Evolutionary conservation across 2,113 vertebrate species (phyloP), one percentile per base, ranked within the genome.

Genomic region (Sialia sialis): DNA sequence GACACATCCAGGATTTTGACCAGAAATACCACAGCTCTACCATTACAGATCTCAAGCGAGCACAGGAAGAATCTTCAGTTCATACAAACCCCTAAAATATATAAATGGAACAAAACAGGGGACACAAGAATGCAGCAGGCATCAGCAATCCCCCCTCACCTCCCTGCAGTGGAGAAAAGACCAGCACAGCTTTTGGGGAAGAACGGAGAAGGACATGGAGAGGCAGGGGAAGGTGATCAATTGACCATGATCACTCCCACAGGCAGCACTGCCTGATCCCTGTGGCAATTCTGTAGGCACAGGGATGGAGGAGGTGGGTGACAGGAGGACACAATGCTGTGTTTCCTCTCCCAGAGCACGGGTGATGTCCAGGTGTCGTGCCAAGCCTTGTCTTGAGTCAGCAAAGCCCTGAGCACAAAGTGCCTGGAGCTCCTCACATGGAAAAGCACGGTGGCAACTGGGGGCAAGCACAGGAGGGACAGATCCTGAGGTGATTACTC

Each of bases 401-500:
- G 91, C 77, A 74, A 29, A 75, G 87, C 41, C 2, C 1, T 7
- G 48, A 89, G 55, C 78, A 88, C 63, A 91, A 62, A 78, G 48
- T 1, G 49, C 75, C 56, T 36, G 78, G 63, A 87, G 72, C 67
- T 92, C 10, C 1, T 84, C 84, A 46, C 83, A 78, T 5, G 36
- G 82, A 62, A 62, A 34, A 66, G 68, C 52, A 20, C 52, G 16
- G 79, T 94, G 80, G 79, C 85, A 95, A 14, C 70, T 34, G 68
- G 75, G 94, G 76, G 54, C 84, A 62, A 58, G 84, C 38, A 80
- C 30, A 63, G 92, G 25, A 96, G 84, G 76, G 82, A 46, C 86
- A 94, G 83, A 87, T 62, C 94, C 70, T 43, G 39, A 66, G 78
- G 87, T 76, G 60, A 92, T 96, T 97, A 96, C 93, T 94, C 94